Conservation (phyloP, 2,797 vertebrate genomes). For the Jordanella pulchra region DNA sequence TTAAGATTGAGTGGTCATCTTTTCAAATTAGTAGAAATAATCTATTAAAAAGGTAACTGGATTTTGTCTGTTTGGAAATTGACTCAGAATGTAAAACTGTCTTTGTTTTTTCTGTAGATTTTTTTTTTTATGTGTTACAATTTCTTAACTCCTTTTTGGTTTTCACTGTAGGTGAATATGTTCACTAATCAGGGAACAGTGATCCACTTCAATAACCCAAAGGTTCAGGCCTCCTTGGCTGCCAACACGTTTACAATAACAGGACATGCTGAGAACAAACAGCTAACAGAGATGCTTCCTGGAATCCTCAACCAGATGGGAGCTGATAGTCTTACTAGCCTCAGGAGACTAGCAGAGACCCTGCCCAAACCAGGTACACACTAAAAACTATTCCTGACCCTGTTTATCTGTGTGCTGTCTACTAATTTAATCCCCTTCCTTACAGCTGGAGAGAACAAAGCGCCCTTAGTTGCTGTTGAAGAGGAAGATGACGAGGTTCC, state of each 20-base stretch:
- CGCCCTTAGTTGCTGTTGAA: constrained; percentile 60
- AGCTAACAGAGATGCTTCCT: constrained; percentile 97
- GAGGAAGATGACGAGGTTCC: constrained; percentile 78
- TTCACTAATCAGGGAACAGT: constrained; percentile 98
- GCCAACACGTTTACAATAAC: constrained; percentile 98
- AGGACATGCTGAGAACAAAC: constrained; percentile 96
- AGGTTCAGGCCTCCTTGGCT: constrained; percentile 96
- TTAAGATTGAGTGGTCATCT: not conserved
- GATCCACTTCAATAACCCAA: constrained; percentile 98
- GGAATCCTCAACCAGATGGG: constrained; percentile 96
- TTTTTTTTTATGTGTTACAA: not conserved
- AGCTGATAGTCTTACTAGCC: constrained; percentile 94
- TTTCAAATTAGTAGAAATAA: not conserved
- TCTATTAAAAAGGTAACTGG: not conserved
- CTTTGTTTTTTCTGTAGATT: not conserved
- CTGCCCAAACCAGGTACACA: constrained; percentile 89
- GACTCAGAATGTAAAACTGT: not conserved
- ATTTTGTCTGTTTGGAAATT: not conserved
- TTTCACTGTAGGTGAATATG: constrained; percentile 89
- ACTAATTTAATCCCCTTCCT: not conserved
- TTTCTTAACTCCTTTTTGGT: not conserved
- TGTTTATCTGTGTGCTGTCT: not conserved
- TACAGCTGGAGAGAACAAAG: constrained; percentile 66
- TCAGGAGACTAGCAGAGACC: constrained; percentile 93
- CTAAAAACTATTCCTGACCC: not conserved